phyloP scores from a whole-genome alignment of 2,888 invertebrate genomes.

The Eubasilissa splendida region DNA sequence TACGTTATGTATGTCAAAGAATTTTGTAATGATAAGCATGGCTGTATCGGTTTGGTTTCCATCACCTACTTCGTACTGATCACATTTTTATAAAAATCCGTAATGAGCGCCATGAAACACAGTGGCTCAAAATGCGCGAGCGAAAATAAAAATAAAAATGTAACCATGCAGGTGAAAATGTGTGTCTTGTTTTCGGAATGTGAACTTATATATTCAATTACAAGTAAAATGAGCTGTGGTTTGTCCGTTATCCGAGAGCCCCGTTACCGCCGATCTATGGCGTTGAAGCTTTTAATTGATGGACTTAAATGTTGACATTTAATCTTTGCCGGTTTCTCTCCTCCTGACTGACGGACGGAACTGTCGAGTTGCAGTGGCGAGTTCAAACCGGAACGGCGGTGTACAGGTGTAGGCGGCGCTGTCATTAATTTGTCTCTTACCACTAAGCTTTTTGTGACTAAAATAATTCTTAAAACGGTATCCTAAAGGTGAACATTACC shows the following conservation, averaged over 20 bases:
- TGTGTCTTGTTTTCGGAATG: background rate
- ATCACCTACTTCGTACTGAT: too few relatives aligned
- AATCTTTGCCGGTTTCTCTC: background rate
- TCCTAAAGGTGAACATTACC: background rate
- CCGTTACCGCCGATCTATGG: background rate
- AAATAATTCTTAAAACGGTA: background rate
- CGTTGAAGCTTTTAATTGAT: background rate
- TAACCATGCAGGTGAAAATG: background rate
- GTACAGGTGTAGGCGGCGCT: background rate
- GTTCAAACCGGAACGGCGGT: conserved; percentile 14
- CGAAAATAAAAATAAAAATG: too few relatives aligned
- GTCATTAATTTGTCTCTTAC: conserved; percentile 30
- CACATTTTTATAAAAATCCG: too few relatives aligned
- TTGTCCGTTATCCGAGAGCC: background rate
- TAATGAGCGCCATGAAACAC: too few relatives aligned
- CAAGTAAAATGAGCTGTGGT: background rate
- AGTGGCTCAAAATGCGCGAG: too few relatives aligned
- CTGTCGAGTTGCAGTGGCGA: background rate
- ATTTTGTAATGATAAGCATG: too few relatives aligned
- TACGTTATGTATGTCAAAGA: too few relatives aligned
- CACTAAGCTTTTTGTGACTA: background rate
- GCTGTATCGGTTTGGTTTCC: too few relatives aligned
- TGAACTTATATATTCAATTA: too few relatives aligned
- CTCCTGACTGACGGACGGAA: background rate
- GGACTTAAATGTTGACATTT: background rate